Evolutionary conservation across 2,888 invertebrate genomes (phyloP).

Genomic region (Peribatodes rhomboidaria): DNA sequence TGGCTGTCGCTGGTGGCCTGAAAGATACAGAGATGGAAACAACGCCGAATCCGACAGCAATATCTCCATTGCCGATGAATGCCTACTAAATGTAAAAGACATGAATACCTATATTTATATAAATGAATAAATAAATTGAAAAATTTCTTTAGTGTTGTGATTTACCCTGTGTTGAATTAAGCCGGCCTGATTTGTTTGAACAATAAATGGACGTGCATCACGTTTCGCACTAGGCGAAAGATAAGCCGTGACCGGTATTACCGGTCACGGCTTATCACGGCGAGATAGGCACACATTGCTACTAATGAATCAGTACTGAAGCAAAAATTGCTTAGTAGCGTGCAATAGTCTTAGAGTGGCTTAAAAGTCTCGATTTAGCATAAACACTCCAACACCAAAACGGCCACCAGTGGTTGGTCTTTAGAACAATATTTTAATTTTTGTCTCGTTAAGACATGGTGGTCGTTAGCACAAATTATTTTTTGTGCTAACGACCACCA

Average conservation of each 20-base stretch:
- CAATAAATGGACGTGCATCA: slow-evolving; percentile 18
- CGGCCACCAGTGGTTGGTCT: too few relatives aligned
- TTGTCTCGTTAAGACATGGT: too few relatives aligned
- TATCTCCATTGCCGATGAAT: not conserved
- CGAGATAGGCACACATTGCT: slow-evolving; percentile 7
- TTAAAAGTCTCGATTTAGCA: too few relatives aligned
- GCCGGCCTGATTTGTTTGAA: slow-evolving; percentile 7
- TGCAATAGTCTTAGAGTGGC: not conserved
- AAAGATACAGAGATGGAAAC: not conserved
- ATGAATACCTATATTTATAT: not conserved
- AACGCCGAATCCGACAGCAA: not conserved
- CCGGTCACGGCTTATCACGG: too few relatives aligned
- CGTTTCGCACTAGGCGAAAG: not conserved
- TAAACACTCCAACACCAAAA: too few relatives aligned
- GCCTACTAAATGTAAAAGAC: not conserved
- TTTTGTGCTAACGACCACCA: too few relatives aligned
- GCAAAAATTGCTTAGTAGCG: not conserved
- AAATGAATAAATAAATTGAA: slow-evolving; percentile 6
- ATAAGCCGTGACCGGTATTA: slow-evolving; percentile 13
- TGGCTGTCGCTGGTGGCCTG: not conserved
- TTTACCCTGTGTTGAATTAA: not conserved
- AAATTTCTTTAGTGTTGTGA: not conserved
- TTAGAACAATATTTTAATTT: too few relatives aligned
- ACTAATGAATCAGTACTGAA: not conserved
- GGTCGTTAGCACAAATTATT: too few relatives aligned